These are phyloP conservation scores for Physella acuta DNA, from an alignment of 1,140 invertebrate genomes.

Conservation along the genomic window DNA sequence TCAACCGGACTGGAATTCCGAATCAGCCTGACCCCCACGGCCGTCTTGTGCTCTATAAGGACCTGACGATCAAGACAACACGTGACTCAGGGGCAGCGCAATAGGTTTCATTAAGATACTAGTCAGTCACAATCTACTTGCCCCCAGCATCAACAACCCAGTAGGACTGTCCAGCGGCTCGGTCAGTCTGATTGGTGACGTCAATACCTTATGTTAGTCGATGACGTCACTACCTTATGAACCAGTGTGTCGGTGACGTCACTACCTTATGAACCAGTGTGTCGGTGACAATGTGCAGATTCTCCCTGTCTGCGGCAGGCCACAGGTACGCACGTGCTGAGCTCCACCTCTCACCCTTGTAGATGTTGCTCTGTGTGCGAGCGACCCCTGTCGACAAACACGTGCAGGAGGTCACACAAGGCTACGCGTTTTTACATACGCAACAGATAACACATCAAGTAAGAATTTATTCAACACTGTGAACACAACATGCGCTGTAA, in stretches of 20 bases:
- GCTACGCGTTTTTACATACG: not conserved
- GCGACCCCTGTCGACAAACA: constrained; percentile 25
- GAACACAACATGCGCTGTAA: not conserved
- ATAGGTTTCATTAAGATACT: not conserved
- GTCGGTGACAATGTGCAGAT: constrained; percentile 40
- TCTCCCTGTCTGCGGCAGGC: constrained; percentile 35
- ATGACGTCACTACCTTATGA: not conserved
- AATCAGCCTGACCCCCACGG: constrained; percentile 36
- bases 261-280: constrained; percentile 38
- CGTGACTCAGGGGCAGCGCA: not conserved
- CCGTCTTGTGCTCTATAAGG: not conserved
- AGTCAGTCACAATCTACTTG: not conserved
- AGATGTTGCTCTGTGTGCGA: constrained; percentile 30
- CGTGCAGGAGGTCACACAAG: not conserved
- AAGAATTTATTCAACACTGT: not conserved
- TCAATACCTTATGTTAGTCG: not conserved
- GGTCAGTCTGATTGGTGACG: not conserved
- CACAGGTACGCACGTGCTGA: constrained; percentile 39
- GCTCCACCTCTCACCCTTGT: constrained; percentile 38
- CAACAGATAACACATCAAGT: not conserved
- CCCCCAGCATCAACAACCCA: not conserved
- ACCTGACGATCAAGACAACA: not conserved
- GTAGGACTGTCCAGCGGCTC: not conserved
- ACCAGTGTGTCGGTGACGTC: not conserved
- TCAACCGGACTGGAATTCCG: constrained; percentile 42